Base-by-base conservation (phyloP, 2,888 invertebrate genomes). In the Epinotia bilunana region DNA sequence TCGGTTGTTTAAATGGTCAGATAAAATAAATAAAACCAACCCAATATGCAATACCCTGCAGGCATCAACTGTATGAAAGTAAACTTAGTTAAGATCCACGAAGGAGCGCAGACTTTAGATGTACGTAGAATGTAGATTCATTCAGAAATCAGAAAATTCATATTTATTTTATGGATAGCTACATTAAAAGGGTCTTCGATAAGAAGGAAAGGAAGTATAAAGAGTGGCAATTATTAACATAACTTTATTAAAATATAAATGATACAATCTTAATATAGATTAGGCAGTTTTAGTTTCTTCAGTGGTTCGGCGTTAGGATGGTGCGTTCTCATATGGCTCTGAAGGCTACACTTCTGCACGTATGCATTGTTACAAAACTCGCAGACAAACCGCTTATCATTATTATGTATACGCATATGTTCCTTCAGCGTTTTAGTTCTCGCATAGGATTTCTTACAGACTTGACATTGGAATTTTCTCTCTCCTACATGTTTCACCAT, bases 351-450 rank as follows among this genome's bases (percentile, higher is more conserved):
- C 79, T 93, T 94, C 77, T 93, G 92, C 0, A 92, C 90, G 78
- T 89, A 93, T 0, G 90, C 87, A 69, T 87, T 88, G 77, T 86
- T 87, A 77, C 93, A 93, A 77, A 82, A 86, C 20, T 87, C 86
- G 78, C 95, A 95, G 0, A 89, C 89, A 64, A 94, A 95, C 76
- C 91, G 79, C 58, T 87, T 91, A 79, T 93, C 92, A 71, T 92
- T 90, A 75, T 89, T 90, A 76, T 92, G 92, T 77, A 91, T 91
- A 0, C 90, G 83, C 90, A 91, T 89, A 72, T 92, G 93, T 74
- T 91, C 89, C 39, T 83, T 86, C 12, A 92, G 79, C 0, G 92
- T 90, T 75, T 89, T 88, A 1, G 81, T 78, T 23, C 93, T 83
- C 0, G 89, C 87, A 68, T 91, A 93, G 2, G 87, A 84, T 74